Conservation (phyloP, 2,888 invertebrate species). For the Glaucopsyche alexis region DNA sequence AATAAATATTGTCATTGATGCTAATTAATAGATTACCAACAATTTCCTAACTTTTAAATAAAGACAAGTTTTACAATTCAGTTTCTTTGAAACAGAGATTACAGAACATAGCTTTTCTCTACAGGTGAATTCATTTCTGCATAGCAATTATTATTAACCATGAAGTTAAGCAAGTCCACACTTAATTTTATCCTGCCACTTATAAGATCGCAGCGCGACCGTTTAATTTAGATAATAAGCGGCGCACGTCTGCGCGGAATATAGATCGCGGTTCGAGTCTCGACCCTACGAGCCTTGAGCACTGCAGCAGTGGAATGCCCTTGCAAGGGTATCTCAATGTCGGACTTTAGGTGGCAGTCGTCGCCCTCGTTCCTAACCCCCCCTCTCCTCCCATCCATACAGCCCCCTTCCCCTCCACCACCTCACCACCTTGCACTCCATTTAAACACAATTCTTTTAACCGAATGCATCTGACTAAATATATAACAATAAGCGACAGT, state of each 20-base stretch:
- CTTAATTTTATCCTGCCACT: not conserved
- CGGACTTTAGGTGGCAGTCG: conserved; percentile 70
- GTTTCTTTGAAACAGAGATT: no score
- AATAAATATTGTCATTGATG: no score
- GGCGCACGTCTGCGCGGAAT: conserved; percentile 40
- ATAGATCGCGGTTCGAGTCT: conserved; percentile 42
- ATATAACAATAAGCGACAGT: conserved; percentile 47
- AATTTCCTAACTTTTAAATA: no score
- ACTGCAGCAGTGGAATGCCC: conserved; percentile 73
- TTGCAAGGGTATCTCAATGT: conserved; percentile 73
- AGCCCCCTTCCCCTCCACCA: conserved; percentile 50
- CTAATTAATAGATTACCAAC: no score
- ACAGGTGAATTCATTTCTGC: not conserved
- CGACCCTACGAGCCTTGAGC: conserved; percentile 56
- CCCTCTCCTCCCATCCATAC: conserved; percentile 44
- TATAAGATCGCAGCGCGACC: not conserved
- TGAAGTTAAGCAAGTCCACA: not conserved
- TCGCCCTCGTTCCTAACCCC: conserved; percentile 70
- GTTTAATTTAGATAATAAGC: conserved; percentile 18
- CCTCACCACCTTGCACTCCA: conserved; percentile 49
- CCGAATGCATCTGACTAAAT: conserved; percentile 55
- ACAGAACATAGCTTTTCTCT: no score
- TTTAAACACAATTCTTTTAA: conserved; percentile 49
- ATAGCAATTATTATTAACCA: not conserved
- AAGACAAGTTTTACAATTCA: no score